phyloP scores from a whole-genome alignment of 1,140 invertebrate genomes.

The Medauroidea extradentata region DNA sequence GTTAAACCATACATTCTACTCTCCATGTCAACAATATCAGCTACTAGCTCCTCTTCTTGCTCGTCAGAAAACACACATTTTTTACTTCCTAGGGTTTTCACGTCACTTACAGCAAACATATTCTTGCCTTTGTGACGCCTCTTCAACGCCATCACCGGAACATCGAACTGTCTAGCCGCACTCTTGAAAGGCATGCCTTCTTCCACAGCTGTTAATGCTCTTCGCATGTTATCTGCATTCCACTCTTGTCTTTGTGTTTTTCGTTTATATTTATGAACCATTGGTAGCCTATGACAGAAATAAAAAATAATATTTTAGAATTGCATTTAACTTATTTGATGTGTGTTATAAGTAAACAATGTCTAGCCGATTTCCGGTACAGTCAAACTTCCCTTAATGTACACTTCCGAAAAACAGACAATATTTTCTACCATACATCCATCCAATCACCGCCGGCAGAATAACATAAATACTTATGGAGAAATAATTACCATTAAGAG shows the following conservation, averaged over 20 bases:
- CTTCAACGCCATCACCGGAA: not conserved
- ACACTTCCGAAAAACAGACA: no score
- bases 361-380: no score
- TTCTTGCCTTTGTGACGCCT: not conserved
- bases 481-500: no score
- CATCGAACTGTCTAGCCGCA: not conserved
- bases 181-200: not conserved
- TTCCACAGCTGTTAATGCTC: not conserved
- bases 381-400: no score
- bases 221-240: constrained; percentile 1
- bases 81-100: not conserved
- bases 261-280: constrained; percentile 1
- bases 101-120: not conserved
- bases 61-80: constrained; percentile 8
- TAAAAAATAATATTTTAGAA: no score
- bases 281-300: no score
- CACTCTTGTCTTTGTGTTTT: constrained; percentile 1
- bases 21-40: constrained; percentile 8
- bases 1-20: constrained; percentile 5
- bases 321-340: no score
- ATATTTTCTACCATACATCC: no score
- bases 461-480: no score
- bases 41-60: not conserved
- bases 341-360: no score
- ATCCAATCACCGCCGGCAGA: no score